Conservation (phyloP, 2,113 vertebrate species). For the Lutjanus erythropterus region DNA sequence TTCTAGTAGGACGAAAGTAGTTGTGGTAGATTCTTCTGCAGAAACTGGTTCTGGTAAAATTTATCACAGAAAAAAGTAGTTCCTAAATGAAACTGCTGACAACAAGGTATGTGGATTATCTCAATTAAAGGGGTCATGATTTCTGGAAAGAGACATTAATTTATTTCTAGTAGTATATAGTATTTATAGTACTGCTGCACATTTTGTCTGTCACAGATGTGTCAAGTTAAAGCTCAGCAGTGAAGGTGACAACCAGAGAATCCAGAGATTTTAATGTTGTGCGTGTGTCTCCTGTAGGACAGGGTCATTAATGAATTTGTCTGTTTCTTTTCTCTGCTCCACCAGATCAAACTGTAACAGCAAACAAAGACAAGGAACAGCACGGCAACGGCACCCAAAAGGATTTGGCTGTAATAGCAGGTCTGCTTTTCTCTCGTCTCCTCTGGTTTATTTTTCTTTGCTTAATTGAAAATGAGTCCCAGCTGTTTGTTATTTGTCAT, state of each 20-base stretch:
- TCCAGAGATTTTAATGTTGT: not conserved
- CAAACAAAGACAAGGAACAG: slow-evolving; percentile 89
- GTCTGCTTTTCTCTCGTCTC: slow-evolving; percentile 68
- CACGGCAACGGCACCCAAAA: slow-evolving; percentile 87
- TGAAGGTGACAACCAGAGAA: not conserved
- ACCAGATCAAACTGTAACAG: slow-evolving; percentile 91
- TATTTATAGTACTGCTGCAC: no score
- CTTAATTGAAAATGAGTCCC: slow-evolving; percentile 73
- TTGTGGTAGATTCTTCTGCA: no score
- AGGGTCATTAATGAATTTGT: slow-evolving; percentile 19
- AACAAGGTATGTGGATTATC: no score
- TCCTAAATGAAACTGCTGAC: no score
- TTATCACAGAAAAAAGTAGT: no score
- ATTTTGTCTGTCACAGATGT: no score
- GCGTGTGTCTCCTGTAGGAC: not conserved
- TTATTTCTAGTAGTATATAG: no score
- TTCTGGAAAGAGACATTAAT: no score
- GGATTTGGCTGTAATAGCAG: slow-evolving; percentile 90
- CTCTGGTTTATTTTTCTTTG: slow-evolving; percentile 48
- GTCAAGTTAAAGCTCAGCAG: not conserved
- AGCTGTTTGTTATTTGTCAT: slow-evolving; percentile 63
- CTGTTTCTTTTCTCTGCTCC: slow-evolving; percentile 46
- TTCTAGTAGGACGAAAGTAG: no score
- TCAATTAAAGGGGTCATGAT: no score
- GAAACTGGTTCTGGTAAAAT: no score